Conservation (phyloP, 2,888 invertebrate genomes). For the Stenchaetothrips biformis region DNA sequence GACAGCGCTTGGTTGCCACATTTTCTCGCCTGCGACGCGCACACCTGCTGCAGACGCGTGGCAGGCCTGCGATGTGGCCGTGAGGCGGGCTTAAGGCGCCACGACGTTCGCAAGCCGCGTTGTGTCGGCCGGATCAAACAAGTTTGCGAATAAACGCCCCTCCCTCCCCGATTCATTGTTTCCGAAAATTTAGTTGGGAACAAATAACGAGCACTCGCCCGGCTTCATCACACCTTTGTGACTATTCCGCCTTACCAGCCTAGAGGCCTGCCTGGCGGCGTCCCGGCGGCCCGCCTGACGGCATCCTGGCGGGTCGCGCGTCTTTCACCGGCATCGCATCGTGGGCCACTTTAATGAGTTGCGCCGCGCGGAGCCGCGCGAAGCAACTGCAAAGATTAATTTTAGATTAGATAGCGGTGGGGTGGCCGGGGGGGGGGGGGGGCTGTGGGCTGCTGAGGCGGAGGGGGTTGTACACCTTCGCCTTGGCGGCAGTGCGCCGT, state of each 20-base stretch:
- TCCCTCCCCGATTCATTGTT: slow-evolving; percentile 7
- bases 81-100: not conserved
- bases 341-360: slow-evolving; percentile 14
- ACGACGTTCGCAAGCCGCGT: not conserved
- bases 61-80: not conserved
- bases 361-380: not conserved
- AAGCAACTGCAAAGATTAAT: slow-evolving; percentile 5
- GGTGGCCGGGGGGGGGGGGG: too few relatives aligned
- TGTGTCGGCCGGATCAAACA: not conserved
- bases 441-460: too few relatives aligned
- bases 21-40: too few relatives aligned
- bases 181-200: slow-evolving; percentile 14
- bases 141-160: slow-evolving; percentile 19
- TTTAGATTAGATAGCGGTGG: slow-evolving; percentile 8
- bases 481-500: too few relatives aligned
- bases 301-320: too few relatives aligned
- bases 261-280: too few relatives aligned
- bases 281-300: too few relatives aligned
- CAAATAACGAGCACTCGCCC: not conserved
- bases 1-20: too few relatives aligned
- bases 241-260: too few relatives aligned
- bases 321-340: too few relatives aligned
- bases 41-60: not conserved
- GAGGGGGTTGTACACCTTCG: too few relatives aligned
- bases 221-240: too few relatives aligned